phyloP scores from a whole-genome alignment of 2,113 vertebrate species.

The Bostrychus sinensis region DNA sequence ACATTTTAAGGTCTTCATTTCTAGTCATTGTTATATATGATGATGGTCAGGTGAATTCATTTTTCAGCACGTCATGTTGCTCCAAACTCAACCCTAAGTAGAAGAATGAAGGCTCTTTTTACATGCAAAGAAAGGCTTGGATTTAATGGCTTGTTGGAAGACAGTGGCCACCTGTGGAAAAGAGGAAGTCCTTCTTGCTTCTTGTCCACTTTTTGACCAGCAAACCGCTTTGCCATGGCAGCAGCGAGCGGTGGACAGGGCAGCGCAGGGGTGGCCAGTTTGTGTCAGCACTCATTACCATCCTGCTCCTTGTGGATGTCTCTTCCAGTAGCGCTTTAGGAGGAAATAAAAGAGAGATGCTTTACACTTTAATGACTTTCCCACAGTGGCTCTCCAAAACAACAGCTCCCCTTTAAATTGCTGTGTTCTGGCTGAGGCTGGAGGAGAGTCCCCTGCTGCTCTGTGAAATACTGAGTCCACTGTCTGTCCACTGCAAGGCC shows the following conservation, averaged over 20 bases:
- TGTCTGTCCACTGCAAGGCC: slow-evolving; percentile 66
- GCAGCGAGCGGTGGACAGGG: slow-evolving; percentile 38
- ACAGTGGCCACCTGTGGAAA: slow-evolving; percentile 63
- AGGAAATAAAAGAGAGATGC: slow-evolving; percentile 71
- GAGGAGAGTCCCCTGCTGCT: slow-evolving; percentile 63
- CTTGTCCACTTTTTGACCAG: slow-evolving; percentile 23
- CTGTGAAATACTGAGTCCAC: slow-evolving; percentile 73
- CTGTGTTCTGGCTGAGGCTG: slow-evolving; percentile 39
- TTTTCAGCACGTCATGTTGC: slow-evolving; percentile 30
- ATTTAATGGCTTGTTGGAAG: slow-evolving; percentile 36
- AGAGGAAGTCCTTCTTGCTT: slow-evolving; percentile 50
- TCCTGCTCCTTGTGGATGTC: slow-evolving; percentile 58
- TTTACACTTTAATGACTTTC: slow-evolving; percentile 84
- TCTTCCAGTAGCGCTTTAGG: slow-evolving; percentile 69
- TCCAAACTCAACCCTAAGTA: not conserved
- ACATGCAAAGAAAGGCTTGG: slow-evolving; percentile 24
- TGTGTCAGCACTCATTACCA: slow-evolving; percentile 75
- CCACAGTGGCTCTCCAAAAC: slow-evolving; percentile 76
- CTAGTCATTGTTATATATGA: too few relatives aligned
- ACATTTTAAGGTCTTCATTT: too few relatives aligned
- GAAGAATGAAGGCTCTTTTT: slow-evolving; percentile 30
- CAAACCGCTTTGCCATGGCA: slow-evolving; percentile 66
- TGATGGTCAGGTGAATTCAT: too few relatives aligned
- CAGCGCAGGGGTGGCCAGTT: slow-evolving; percentile 51
- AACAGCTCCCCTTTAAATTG: slow-evolving; percentile 66